Conservation (phyloP, 2,888 invertebrate genomes). For the Acronicta leporina region DNA sequence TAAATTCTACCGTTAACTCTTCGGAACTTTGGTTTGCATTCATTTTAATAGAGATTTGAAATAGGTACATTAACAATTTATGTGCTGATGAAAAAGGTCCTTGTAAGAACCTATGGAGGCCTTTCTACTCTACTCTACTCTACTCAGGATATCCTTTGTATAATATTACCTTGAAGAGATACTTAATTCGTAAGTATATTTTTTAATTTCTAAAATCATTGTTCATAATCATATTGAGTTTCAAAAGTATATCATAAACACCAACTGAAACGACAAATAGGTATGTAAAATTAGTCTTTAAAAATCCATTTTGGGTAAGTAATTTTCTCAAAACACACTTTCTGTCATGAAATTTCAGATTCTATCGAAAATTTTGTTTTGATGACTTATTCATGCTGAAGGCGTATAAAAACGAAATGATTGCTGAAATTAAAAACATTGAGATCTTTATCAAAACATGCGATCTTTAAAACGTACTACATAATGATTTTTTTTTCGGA, state of each 20-base stretch:
- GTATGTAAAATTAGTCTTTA: not conserved
- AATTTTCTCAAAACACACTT: constrained; percentile 1
- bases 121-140: too few relatives aligned
- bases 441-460: constrained; percentile 44
- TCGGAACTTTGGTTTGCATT: constrained; percentile 24
- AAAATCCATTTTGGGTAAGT: constrained; percentile 1
- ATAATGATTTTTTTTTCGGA: constrained; percentile 15
- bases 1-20: constrained; percentile 43
- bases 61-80: too few relatives aligned
- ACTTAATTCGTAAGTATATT: too few relatives aligned
- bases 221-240: too few relatives aligned
- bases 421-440: constrained; percentile 34
- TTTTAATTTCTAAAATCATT: too few relatives aligned
- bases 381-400: constrained; percentile 43
- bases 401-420: constrained; percentile 40
- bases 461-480: constrained; percentile 31
- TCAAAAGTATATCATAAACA: too few relatives aligned
- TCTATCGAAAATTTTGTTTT: constrained; percentile 36
- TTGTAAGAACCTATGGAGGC: too few relatives aligned
- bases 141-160: too few relatives aligned
- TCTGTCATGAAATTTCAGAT: constrained; percentile 16
- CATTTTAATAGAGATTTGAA: not conserved
- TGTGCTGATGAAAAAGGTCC: too few relatives aligned
- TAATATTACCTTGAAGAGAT: too few relatives aligned
- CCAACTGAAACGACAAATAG: too few relatives aligned